phyloP scores from a whole-genome alignment of 2,113 vertebrate species.

The Sturnus vulgaris region DNA sequence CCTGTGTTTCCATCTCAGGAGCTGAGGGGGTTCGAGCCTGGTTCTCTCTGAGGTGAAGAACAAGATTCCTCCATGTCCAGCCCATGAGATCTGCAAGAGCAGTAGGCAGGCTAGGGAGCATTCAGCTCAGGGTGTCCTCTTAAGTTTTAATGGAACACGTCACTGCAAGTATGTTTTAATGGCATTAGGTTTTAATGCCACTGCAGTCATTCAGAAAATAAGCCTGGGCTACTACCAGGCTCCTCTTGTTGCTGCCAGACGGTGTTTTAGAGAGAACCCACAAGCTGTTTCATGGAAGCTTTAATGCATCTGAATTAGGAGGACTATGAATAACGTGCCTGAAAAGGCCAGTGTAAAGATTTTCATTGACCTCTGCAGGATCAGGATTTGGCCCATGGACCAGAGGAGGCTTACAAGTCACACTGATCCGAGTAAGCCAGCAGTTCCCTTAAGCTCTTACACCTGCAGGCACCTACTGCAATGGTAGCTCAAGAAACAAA shows the following conservation, averaged over 20 bases:
- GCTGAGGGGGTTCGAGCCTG: accelerated
- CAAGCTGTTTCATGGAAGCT: conserved; percentile 28
- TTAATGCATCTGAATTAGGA: conserved; percentile 49
- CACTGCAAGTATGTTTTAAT: conserved; percentile 43
- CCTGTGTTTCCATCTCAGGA: background rate
- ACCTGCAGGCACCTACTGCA: background rate
- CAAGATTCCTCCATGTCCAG: background rate
- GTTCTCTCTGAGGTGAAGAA: background rate
- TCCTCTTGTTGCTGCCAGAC: conserved; percentile 30
- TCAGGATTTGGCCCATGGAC: background rate
- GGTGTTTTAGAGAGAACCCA: conserved; percentile 33
- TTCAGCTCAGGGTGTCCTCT: background rate
- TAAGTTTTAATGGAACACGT: conserved; percentile 13
- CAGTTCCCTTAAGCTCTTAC: background rate
- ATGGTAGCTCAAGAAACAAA: background rate
- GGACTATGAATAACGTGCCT: background rate
- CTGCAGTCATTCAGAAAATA: conserved; percentile 56
- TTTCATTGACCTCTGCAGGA: conserved; percentile 44
- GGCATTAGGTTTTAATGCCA: conserved; percentile 45
- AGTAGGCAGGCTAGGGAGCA: background rate
- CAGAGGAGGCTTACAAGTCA: background rate
- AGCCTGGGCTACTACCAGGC: background rate
- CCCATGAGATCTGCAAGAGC: background rate
- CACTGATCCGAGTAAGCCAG: background rate
- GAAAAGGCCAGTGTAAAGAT: background rate